A percentile compares a stretch with the other conserved stretches of the same genome.
Evolutionary conservation across 2,888 invertebrate species (phyloP).

Genomic region (Melanotus villosus): DNA sequence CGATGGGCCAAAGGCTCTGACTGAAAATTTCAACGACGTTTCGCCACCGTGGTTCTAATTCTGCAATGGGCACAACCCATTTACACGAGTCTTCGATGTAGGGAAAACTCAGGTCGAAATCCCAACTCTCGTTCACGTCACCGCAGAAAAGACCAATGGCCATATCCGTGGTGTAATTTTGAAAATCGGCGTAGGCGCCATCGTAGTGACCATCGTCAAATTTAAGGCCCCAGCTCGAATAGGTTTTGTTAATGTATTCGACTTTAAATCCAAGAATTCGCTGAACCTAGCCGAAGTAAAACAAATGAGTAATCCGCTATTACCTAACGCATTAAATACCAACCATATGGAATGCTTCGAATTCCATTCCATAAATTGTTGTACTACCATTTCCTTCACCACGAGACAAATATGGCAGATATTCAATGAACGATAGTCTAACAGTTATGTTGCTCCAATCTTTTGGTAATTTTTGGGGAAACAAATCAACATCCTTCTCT

Average conservation of each 20-base stretch:
- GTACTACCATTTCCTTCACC: too few species aligned
- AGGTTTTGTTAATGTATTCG: not conserved
- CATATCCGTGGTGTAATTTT: conserved; percentile 18
- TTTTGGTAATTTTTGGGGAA: too few species aligned
- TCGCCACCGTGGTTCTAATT: conserved; percentile 15
- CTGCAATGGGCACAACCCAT: conserved; percentile 34
- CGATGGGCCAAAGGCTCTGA: not conserved
- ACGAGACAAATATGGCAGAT: too few species aligned
- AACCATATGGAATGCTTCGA: too few species aligned
- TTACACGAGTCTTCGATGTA: conserved; percentile 32
- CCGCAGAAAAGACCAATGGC: conserved; percentile 25
- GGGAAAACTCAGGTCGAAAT: conserved; percentile 35
- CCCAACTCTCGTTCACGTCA: conserved; percentile 12
- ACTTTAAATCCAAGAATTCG: not conserved
- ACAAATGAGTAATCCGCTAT: too few species aligned
- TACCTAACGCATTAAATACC: too few species aligned
- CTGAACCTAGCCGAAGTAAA: not conserved
- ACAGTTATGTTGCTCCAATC: too few species aligned
- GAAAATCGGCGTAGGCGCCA: conserved; percentile 9
- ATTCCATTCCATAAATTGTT: too few species aligned
- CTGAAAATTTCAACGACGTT: not conserved
- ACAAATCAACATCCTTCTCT: too few species aligned
- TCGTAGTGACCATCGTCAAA: conserved; percentile 22
- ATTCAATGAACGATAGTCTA: too few species aligned
- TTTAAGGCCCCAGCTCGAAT: conserved; percentile 15